Percentiles rank a stretch among this genome's conserved stretches.
Conservation (phyloP, 53 echinoderm and acorn worm species). For the Apostichopus leukothele region DNA sequence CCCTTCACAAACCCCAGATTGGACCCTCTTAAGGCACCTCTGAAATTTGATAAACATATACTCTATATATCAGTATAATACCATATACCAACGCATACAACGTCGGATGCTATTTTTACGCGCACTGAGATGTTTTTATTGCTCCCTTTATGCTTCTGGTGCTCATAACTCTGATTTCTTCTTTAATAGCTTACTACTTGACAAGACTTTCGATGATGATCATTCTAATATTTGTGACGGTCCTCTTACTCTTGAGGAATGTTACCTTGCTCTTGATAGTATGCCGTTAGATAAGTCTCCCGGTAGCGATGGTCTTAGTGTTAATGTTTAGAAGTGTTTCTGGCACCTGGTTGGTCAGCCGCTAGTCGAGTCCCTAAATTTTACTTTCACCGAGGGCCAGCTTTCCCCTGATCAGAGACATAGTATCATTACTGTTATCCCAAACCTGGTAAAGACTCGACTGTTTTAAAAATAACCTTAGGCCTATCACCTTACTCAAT, state of each 20-base stretch:
- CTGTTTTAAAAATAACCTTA: not conserved
- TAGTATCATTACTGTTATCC: conserved; percentile 1
- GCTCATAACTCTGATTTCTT: not conserved
- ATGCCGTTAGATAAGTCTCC: conserved; percentile 21
- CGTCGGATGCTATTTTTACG: too few species aligned
- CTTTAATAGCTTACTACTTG: conserved; percentile 12
- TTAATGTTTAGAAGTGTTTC: conserved; percentile 3
- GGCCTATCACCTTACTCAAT: conserved; percentile 16
- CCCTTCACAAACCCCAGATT: too few species aligned
- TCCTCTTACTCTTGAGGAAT: conserved; percentile 9
- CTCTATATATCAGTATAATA: too few species aligned
- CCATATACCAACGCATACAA: too few species aligned
- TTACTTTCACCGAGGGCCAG: not conserved
- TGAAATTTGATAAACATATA: too few species aligned
- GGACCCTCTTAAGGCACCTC: too few species aligned
- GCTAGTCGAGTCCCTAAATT: not conserved
- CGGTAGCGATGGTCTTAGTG: not conserved
- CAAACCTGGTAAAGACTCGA: not conserved
- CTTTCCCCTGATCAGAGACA: conserved; percentile 11
- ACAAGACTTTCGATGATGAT: not conserved
- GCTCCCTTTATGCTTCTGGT: conserved; percentile 2
- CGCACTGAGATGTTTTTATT: not conserved
- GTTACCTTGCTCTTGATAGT: conserved; percentile 9
- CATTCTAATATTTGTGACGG: conserved; percentile 10
- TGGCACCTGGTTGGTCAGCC: not conserved